phyloP scores from a whole-genome alignment of 2,113 vertebrate species.

The Gopherus flavomarginatus region DNA sequence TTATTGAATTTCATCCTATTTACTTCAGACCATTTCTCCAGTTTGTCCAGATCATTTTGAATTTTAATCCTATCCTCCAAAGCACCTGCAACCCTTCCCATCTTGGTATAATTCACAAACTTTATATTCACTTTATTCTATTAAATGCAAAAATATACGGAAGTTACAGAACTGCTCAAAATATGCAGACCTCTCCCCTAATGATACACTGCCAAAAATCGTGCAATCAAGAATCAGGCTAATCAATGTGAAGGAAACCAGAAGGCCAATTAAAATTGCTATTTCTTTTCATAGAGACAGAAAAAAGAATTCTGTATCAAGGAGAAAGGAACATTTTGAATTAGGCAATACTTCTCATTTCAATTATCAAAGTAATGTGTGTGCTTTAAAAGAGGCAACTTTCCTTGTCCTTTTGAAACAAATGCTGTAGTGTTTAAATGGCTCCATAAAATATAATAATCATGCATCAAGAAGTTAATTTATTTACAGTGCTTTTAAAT shows the following conservation, averaged over 20 bases:
- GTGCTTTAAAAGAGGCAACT: slow-evolving; percentile 10
- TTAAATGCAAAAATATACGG: not conserved
- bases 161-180: not conserved
- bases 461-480: slow-evolving; percentile 54
- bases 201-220: rapidly evolving
- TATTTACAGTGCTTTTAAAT: slow-evolving; percentile 53
- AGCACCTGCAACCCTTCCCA: too few relatives aligned
- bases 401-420: slow-evolving; percentile 31
- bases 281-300: not conserved
- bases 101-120: too few relatives aligned
- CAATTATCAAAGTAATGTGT: slow-evolving; percentile 43
- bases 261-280: not conserved
- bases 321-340: not conserved
- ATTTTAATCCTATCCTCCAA: too few relatives aligned
- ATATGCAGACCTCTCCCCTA: not conserved
- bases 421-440: slow-evolving; percentile 12
- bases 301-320: rapidly evolving
- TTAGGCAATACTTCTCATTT: slow-evolving; percentile 3
- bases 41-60: too few relatives aligned
- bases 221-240: rapidly evolving
- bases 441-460: slow-evolving; percentile 61
- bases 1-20: too few relatives aligned
- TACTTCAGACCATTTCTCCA: too few relatives aligned
- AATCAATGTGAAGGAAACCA: rapidly evolving
- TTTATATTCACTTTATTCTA: not conserved